These are phyloP conservation scores for Syngnathus acus DNA, from an alignment of 2,797 vertebrate species.

Conservation along the genomic window DNA sequence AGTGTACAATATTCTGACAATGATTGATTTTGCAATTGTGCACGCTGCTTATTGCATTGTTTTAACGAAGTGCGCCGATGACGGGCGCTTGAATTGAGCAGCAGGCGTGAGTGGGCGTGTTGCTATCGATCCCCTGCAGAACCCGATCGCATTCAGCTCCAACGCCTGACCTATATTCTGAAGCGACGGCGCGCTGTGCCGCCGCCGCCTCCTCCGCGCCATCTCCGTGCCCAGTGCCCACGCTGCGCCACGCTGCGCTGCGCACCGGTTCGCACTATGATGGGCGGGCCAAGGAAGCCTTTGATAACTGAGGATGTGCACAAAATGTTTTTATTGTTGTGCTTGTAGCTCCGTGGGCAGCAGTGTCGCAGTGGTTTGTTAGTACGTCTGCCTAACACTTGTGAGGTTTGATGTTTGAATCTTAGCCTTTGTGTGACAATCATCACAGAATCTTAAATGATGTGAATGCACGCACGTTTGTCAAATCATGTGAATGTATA, in stretches of 20 bases:
- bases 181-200: conserved; percentile 27
- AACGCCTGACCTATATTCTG: conserved; percentile 60
- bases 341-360: no score
- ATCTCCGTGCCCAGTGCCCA: conserved; percentile 21
- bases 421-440: no score
- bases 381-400: no score
- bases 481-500: no score
- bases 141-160: conserved; percentile 36
- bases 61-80: conserved; percentile 29
- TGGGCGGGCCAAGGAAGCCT: conserved; percentile 33
- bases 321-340: no score
- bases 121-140: conserved; percentile 50
- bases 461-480: no score
- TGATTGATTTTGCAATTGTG: conserved; percentile 1
- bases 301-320: background rate
- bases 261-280: conserved; percentile 20
- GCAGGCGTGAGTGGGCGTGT: conserved; percentile 37
- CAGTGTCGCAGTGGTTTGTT: no score
- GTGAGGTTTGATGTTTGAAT: no score
- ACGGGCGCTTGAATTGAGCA: conserved; percentile 14
- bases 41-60: conserved; percentile 30
- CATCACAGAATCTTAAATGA: no score
- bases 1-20: no score
- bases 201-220: conserved; percentile 30
- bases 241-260: conserved; percentile 2